Percentiles rank a stretch among this genome's conserved stretches.
phyloP scores from a whole-genome alignment of 2,888 invertebrate genomes.

The Drosophila silvestris region DNA sequence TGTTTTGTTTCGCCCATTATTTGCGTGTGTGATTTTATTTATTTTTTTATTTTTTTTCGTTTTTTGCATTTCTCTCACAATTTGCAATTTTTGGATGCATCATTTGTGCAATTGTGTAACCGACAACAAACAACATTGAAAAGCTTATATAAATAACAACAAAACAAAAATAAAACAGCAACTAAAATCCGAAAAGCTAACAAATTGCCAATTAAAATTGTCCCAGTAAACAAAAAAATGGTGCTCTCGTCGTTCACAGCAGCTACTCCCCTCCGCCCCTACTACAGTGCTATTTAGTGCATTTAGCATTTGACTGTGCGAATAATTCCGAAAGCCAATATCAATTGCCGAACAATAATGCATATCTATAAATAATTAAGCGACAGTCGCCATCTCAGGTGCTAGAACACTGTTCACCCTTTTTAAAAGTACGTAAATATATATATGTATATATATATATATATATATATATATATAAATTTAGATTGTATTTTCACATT shows the following conservation, averaged over 20 bases:
- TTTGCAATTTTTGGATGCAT: conserved; percentile 38
- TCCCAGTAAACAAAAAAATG: conserved; percentile 14
- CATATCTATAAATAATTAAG: conserved; percentile 41
- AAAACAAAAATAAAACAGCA: conserved; percentile 7
- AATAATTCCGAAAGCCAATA: conserved; percentile 48
- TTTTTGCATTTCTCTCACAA: conserved; percentile 17
- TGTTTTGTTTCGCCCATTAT: conserved; percentile 35
- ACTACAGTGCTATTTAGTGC: conserved; percentile 6
- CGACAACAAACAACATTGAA: conserved; percentile 37
- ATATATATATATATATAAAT: not conserved
- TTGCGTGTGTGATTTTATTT: not conserved
- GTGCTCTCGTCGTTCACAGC: conserved; percentile 23
- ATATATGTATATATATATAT: not conserved
- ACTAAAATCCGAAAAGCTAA: conserved; percentile 37
- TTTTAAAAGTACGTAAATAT: not conserved
- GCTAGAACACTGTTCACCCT: conserved; percentile 4
- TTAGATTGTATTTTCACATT: not conserved
- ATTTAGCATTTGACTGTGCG: conserved; percentile 68
- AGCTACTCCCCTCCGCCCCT: conserved; percentile 1
- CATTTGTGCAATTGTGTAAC: conserved; percentile 55
- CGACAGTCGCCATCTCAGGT: conserved; percentile 31
- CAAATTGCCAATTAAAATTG: conserved; percentile 54
- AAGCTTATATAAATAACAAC: conserved; percentile 46
- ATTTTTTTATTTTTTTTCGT: not conserved
- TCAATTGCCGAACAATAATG: conserved; percentile 29